These are phyloP conservation scores for Corapipo altera DNA, from an alignment of 2,113 vertebrate species.

Conservation along the genomic window DNA sequence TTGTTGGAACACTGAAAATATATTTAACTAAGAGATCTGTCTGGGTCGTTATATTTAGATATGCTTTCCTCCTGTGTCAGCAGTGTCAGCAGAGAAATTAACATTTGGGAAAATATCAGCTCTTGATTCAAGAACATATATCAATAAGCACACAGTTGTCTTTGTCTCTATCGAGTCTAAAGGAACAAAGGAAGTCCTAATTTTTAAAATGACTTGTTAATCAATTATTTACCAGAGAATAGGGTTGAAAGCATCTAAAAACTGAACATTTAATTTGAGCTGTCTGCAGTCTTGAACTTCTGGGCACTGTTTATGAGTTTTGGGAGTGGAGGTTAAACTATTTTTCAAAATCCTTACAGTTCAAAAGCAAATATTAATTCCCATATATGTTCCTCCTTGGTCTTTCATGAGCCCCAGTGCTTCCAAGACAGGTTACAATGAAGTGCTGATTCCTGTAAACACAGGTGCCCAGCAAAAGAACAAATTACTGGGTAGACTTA, in stretches of 20 bases:
- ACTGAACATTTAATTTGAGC: not conserved
- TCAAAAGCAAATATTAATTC: not conserved
- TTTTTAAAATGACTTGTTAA: not conserved
- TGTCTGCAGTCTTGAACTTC: not conserved
- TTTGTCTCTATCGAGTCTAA: not conserved
- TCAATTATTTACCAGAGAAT: not conserved
- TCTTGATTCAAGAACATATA: not conserved
- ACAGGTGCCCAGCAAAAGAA: not conserved
- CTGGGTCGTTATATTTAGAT: not conserved
- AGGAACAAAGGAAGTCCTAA: not conserved
- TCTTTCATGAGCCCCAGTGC: not conserved
- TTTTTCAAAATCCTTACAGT: not conserved
- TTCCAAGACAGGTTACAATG: not conserved
- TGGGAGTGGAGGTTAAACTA: not conserved
- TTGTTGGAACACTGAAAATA: not conserved
- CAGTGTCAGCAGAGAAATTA: not conserved
- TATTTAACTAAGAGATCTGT: not conserved
- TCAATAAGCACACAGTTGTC: not conserved
- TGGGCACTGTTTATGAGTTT: not conserved
- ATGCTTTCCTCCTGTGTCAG: not conserved
- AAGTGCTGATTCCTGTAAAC: not conserved
- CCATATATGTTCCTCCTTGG: not conserved
- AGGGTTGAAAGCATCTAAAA: not conserved
- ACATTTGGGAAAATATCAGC: not conserved
- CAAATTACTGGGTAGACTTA: not conserved